Evolutionary conservation across 2,113 vertebrate species (phyloP), one percentile per base, ranked within the genome.

Genomic region (Lepidothrix coronata): DNA sequence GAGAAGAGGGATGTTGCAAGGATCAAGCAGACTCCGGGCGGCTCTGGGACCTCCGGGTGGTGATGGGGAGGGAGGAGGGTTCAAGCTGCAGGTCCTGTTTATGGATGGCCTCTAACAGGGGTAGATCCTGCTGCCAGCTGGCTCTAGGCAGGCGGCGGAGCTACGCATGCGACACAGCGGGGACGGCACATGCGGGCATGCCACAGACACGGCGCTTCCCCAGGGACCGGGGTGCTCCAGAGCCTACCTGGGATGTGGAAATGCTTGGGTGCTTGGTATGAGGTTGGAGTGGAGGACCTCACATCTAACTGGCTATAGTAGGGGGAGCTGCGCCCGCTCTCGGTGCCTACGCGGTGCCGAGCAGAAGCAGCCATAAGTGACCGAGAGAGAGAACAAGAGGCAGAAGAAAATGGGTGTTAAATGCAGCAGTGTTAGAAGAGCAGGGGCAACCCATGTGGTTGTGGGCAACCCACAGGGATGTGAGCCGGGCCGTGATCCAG

Each of bases 171-270:
- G 41, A 88, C 91, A 93, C 87, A 87, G 88, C 67, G 44, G 63
- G 49, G 27, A 93, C 37, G 22, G 95, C 86, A 96, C 97, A 97
- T 96, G 96, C 97, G 85, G 95, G 85, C 97, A 95, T 97, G 97
- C 96, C 74, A 96, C 91, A 91, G 77, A 94, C 87, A 95, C 21
- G 15, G 96, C 19, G 61, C 90, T 94, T 74, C 85, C 94, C 91
- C 14, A 5, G n/a, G 84, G 37, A 27, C 75, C 3, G 24, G 91
- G 85, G 97, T 3, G 58, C 91, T 91, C 95, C 96, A 62, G 98
- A 89, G 98, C 99, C 98, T 99, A 99, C 99, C 99, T 99, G 99
- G 99, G 96, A 99, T 98, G 98, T 99, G 99, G 98, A 99, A 99
- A 98, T 99, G 99, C 98, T 99, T 99, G 97, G 99, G 99, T 61